phyloP scores from a whole-genome alignment of 2,888 invertebrate species.

The Coelopa pilipes region DNA sequence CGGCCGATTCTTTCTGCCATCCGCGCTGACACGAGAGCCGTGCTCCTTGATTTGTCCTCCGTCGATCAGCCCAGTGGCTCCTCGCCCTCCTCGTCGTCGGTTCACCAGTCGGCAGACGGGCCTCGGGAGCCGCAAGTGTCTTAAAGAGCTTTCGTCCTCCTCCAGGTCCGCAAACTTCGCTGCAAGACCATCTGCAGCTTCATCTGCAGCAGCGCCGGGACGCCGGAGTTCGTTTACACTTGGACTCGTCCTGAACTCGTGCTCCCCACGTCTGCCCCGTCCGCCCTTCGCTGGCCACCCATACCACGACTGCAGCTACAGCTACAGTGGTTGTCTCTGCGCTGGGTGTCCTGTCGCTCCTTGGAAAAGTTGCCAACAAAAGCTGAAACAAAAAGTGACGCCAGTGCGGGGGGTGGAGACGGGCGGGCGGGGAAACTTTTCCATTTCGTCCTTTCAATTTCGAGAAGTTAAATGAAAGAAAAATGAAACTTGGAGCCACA shows the following conservation, averaged over 20 bases:
- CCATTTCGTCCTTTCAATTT: slow-evolving; percentile 28
- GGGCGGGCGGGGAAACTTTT: slow-evolving; percentile 12
- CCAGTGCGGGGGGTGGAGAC: neutral
- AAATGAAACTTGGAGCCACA: no score
- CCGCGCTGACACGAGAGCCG: no score
- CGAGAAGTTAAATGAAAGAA: slow-evolving; percentile 27
- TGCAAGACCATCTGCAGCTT: neutral
- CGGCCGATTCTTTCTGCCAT: no score
- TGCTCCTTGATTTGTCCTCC: no score
- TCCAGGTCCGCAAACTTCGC: neutral
- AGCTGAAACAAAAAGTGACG: slow-evolving; percentile 19
- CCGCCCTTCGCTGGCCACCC: neutral
- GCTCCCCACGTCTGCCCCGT: neutral
- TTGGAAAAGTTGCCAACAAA: slow-evolving; percentile 19
- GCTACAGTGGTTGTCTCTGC: neutral
- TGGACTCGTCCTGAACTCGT: neutral
- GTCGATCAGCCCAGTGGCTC: no score
- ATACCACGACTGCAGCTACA: neutral
- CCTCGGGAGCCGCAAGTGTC: neutral
- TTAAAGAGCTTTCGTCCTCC: neutral
- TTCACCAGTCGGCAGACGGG: no score
- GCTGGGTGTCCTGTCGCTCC: slow-evolving; percentile 3
- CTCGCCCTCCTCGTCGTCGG: no score
- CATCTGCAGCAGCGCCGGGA: slow-evolving; percentile 7
- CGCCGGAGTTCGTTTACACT: slow-evolving; percentile 18